phyloP scores from a whole-genome alignment of 2,888 invertebrate species.

The Cactoblastis cactorum region DNA sequence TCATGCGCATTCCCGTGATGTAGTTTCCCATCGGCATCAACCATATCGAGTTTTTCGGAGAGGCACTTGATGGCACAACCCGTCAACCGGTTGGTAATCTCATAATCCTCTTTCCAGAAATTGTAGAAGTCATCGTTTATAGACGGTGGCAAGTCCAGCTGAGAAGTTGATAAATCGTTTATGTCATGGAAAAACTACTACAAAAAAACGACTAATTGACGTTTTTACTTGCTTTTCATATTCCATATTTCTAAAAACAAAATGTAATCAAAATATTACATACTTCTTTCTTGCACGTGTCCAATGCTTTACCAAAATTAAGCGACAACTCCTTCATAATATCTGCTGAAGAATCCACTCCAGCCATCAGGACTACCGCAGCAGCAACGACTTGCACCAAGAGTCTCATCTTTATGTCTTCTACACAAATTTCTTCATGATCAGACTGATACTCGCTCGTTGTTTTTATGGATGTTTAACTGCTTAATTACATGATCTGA shows the following conservation, averaged over 20 bases:
- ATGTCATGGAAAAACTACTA: neutral
- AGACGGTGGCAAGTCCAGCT: conserved; percentile 43
- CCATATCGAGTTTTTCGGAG: conserved; percentile 48
- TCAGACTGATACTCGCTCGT: neutral
- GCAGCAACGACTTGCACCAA: conserved; percentile 21
- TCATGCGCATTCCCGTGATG: conserved; percentile 59
- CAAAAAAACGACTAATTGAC: neutral
- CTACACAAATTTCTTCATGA: neutral
- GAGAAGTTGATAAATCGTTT: neutral
- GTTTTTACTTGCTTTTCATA: neutral
- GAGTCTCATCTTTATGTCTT: neutral
- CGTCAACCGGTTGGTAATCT: conserved; percentile 34
- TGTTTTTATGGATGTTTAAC: too few species aligned
- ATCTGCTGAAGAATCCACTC: conserved; percentile 37
- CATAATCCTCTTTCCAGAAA: conserved; percentile 50
- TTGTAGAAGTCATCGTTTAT: conserved; percentile 42
- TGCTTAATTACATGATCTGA: neutral
- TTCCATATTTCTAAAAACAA: too few species aligned
- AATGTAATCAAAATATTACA: too few species aligned
- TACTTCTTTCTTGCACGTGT: conserved; percentile 45
- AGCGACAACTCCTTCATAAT: conserved; percentile 35
- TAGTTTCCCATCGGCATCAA: conserved; percentile 46
- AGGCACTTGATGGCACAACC: conserved; percentile 61
- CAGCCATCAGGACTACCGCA: conserved; percentile 23
- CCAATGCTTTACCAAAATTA: conserved; percentile 39